phyloP scores from a whole-genome alignment of 2,113 vertebrate genomes.

The Paramisgurnus dabryanus region DNA sequence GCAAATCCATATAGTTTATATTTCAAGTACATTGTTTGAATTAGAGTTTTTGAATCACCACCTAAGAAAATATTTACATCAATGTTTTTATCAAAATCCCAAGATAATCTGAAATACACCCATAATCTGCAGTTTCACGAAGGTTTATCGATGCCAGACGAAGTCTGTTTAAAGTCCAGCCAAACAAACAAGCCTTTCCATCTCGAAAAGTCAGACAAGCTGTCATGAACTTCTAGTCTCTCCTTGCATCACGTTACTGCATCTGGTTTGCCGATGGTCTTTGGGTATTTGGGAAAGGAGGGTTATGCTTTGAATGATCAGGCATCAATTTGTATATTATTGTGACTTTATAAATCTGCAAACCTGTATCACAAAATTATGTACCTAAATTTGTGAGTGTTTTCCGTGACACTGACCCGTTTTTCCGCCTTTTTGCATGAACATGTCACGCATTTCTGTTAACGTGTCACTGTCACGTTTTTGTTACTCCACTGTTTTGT shows the following conservation, averaged over 20 bases:
- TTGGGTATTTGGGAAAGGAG: not conserved
- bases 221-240: conserved; percentile 52
- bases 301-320: conserved; percentile 26
- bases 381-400: too few relatives aligned
- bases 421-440: too few relatives aligned
- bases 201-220: conserved; percentile 59
- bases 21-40: conserved; percentile 49
- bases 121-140: conserved; percentile 57
- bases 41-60: conserved; percentile 58
- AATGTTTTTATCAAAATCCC: conserved; percentile 59
- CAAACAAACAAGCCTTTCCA: conserved; percentile 69
- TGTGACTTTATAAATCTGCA: conserved; percentile 48
- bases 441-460: too few relatives aligned
- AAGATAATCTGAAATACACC: conserved; percentile 58
- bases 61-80: conserved; percentile 56
- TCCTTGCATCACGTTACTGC: conserved; percentile 54
- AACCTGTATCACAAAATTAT: too few relatives aligned
- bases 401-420: too few relatives aligned
- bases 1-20: conserved; percentile 23
- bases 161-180: conserved; percentile 61
- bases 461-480: too few relatives aligned
- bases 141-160: conserved; percentile 49
- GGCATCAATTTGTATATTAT: conserved; percentile 55
- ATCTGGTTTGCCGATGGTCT: conserved; percentile 54
- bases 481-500: too few relatives aligned